Base-by-base conservation (phyloP, 2,797 vertebrate genomes). In the Eulemur rubriventer region DNA sequence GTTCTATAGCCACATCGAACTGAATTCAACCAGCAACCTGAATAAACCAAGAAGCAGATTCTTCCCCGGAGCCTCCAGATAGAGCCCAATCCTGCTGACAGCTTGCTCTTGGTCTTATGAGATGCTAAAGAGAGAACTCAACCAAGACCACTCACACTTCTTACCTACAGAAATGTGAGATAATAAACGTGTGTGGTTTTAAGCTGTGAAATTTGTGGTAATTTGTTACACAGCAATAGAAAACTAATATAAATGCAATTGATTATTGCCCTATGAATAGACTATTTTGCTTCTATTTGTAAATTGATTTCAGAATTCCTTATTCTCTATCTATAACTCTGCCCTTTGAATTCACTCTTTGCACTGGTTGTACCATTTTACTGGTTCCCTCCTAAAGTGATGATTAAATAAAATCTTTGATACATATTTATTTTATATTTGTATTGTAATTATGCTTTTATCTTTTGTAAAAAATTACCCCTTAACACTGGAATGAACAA, bases 281-380 rank as follows among this genome's bases (percentile, higher is more conserved):
- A 63, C 14, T 43, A 87, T 86, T 89, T 87, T 86, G 75, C 20
- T 90, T 89, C 61, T 67, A 18, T 67, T 82, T 72, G 13, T 89
- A 78, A 72, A 82, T 38, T 61, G n/a, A 73, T 73, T 94, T 92
- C 48, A 87, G 85, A 86, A 89, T 81, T 82, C 33, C 18, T 94
- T 87, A 3, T 63, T 92, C 24, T 67, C 43, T 94, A 7, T 55
- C 26, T 28, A 18, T 61, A 13, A 48, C 63, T 87, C 50, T 88
- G 24, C n/a, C 84, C 35, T 96, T 92, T 79, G 7, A 83, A 87
- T 92, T 83, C 48, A 61, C 41, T 28, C n/a, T 94, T 83, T 55
- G 57, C 55, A 57, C 13, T 55, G 43, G 6, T 59, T 81, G 16
- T 65, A 55, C 20, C 24, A 48, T 67, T 67, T 95, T 86, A 52